A percentile compares a stretch with the other conserved stretches of the same genome.
These are phyloP conservation scores for Garrulus glandarius DNA, from an alignment of 2,797 vertebrate species.

Conservation along the genomic window DNA sequence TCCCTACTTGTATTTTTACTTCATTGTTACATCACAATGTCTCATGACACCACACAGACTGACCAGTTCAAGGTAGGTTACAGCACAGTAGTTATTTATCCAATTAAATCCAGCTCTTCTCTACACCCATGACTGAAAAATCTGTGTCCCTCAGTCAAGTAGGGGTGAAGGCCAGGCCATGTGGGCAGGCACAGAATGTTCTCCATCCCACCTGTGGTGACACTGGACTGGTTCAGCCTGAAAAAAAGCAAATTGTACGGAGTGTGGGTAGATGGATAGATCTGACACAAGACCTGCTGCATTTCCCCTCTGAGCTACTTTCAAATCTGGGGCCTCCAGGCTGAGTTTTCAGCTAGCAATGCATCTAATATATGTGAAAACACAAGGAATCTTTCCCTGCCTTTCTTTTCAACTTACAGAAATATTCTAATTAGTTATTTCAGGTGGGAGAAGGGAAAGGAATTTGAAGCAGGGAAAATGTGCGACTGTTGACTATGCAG, in stretches of 20 bases:
- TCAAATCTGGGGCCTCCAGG: neutral
- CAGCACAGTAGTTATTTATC: neutral
- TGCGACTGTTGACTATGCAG: constrained; percentile 15
- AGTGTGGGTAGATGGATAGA: neutral
- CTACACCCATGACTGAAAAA: neutral
- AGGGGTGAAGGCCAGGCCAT: neutral
- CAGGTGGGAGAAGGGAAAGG: neutral
- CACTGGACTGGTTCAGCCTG: neutral
- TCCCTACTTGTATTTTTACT: neutral
- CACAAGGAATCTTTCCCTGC: neutral
- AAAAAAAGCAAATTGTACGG: neutral
- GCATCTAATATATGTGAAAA: neutral
- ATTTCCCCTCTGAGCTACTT: neutral
- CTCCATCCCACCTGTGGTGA: rapidly evolving
- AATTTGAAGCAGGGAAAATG: neutral
- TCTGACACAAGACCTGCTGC: neutral
- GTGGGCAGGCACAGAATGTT: neutral
- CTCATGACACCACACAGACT: neutral
- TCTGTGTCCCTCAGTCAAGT: neutral
- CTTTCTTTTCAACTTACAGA: neutral
- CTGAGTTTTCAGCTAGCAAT: neutral
- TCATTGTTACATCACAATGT: neutral
- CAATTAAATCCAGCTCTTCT: neutral
- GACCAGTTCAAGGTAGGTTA: neutral
- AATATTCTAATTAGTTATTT: constrained; percentile 23